Conservation (phyloP, 1,140 invertebrate genomes). For the Caenorhabditis latens region DNA sequence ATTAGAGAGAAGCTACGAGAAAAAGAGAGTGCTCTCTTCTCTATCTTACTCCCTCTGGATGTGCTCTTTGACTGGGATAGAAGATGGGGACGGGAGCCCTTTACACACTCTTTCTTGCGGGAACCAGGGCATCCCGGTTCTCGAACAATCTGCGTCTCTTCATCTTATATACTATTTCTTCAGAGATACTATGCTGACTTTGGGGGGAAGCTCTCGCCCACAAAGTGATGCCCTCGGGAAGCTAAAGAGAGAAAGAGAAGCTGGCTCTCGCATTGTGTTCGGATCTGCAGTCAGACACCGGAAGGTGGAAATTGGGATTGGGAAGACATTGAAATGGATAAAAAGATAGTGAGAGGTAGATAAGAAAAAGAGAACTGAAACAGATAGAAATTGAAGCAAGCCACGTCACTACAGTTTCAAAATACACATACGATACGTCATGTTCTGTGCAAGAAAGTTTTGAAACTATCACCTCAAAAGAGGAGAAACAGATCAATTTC, state of each 20-base stretch:
- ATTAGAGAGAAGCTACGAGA: slow-evolving; percentile 23
- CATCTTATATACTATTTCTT: neutral
- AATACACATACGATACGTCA: neutral
- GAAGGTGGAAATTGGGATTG: neutral
- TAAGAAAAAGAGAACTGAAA: neutral
- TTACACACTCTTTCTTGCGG: slow-evolving; percentile 13
- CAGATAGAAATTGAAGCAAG: neutral
- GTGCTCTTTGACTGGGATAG: slow-evolving; percentile 26
- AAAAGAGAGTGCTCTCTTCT: neutral
- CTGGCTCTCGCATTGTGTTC: slow-evolving; percentile 12
- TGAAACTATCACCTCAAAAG: neutral
- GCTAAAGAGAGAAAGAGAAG: neutral
- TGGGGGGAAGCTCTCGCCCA: slow-evolving; percentile 8
- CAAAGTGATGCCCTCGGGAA: slow-evolving; percentile 12
- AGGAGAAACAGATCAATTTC: neutral
- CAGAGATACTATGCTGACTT: neutral
- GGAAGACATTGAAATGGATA: neutral
- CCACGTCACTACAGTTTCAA: slow-evolving; percentile 11
- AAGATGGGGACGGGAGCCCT: slow-evolving; percentile 13
- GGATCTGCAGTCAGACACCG: slow-evolving; percentile 21
- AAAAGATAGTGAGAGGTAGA: neutral
- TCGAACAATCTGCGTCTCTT: slow-evolving; percentile 3
- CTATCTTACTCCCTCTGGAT: neutral
- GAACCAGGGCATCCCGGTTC: neutral
- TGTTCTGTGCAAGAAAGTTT: neutral